Percentiles rank a stretch among this genome's conserved stretches.
phyloP scores from a whole-genome alignment of 2,113 vertebrate species.

The Eudyptes chrysolophus region DNA sequence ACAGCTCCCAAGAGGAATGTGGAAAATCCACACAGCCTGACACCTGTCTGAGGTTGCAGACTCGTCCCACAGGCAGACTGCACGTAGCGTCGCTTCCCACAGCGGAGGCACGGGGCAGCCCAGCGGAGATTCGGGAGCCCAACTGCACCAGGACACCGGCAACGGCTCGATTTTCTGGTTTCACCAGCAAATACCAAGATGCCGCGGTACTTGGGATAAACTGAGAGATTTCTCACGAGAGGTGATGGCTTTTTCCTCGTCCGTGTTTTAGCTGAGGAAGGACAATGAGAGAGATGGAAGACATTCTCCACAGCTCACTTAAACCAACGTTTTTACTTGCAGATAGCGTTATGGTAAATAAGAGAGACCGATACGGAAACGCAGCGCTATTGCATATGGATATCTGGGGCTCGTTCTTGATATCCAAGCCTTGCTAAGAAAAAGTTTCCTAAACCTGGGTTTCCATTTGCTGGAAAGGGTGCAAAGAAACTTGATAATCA shows the following conservation, averaged over 20 bases:
- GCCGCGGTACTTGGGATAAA: neutral
- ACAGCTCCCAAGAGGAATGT: constrained; percentile 17
- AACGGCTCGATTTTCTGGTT: neutral
- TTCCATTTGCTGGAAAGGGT: neutral
- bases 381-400: neutral
- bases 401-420: neutral
- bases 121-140: neutral
- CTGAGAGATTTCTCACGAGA: neutral
- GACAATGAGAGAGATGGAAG: neutral
- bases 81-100: neutral
- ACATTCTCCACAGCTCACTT: neutral
- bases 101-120: neutral
- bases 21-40: neutral
- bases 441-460: neutral
- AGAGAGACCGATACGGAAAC: neutral
- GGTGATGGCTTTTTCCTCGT: neutral
- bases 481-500: neutral
- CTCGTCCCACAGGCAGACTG: neutral
- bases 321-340: neutral
- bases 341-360: neutral
- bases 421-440: neutral
- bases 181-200: neutral
- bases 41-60: neutral
- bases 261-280: neutral
- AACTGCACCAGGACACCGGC: too few species aligned